Conservation (phyloP, 2,888 invertebrate genomes). For the Meiosimyza decipiens region DNA sequence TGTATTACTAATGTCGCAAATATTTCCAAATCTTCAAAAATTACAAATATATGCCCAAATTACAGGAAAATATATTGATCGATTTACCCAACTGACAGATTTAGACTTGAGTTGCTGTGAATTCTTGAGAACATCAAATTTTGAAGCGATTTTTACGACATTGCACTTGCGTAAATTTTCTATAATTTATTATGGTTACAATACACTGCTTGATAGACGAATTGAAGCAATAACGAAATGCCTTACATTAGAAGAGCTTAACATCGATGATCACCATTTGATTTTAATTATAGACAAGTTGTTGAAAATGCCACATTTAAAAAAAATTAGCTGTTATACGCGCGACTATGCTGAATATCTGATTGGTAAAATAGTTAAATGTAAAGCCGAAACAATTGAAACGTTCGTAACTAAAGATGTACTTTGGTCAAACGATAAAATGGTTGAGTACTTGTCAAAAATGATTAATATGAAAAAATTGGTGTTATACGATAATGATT, state of each 20-base stretch:
- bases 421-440: slow-evolving; percentile 41
- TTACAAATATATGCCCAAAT: slow-evolving; percentile 37
- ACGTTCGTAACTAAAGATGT: slow-evolving; percentile 45
- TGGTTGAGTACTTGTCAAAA: not conserved
- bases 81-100: slow-evolving; percentile 41
- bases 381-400: slow-evolving; percentile 23
- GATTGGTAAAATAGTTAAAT: slow-evolving; percentile 35
- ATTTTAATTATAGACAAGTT: slow-evolving; percentile 37
- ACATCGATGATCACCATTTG: slow-evolving; percentile 48
- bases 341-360: slow-evolving; percentile 40
- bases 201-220: slow-evolving; percentile 28
- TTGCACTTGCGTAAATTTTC: slow-evolving; percentile 45
- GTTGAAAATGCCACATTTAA: slow-evolving; percentile 40
- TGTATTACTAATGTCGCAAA: slow-evolving; percentile 13
- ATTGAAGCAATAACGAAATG: slow-evolving; percentile 38
- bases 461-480: slow-evolving; percentile 44
- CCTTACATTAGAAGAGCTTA: slow-evolving; percentile 44
- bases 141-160: slow-evolving; percentile 34
- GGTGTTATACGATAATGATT: slow-evolving; percentile 45
- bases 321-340: slow-evolving; percentile 41
- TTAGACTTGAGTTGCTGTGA: slow-evolving; percentile 45
- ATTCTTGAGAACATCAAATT: slow-evolving; percentile 31
- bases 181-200: slow-evolving; percentile 43
- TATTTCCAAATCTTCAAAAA: slow-evolving; percentile 47
- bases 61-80: slow-evolving; percentile 44